phyloP scores from a whole-genome alignment of 2,113 vertebrate species.

The Chroicocephalus ridibundus region DNA sequence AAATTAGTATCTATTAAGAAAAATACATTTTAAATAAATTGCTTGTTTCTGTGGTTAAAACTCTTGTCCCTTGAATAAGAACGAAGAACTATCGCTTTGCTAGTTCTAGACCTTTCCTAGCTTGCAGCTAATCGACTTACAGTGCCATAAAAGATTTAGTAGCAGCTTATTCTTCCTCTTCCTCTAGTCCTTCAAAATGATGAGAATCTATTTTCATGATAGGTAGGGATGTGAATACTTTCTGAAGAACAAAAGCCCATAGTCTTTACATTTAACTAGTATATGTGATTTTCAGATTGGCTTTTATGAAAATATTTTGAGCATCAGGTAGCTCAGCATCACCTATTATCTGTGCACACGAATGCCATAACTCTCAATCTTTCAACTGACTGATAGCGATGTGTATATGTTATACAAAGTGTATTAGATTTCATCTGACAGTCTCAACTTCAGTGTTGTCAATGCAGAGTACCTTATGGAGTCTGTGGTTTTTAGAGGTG shows the following conservation, averaged over 20 bases:
- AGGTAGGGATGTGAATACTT: neutral
- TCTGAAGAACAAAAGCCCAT: neutral
- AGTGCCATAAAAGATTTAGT: slow-evolving; percentile 45
- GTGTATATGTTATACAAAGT: neutral
- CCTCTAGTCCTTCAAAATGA: slow-evolving; percentile 39
- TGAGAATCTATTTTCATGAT: slow-evolving; percentile 15
- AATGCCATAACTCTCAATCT: neutral
- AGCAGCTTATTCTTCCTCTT: slow-evolving; percentile 53
- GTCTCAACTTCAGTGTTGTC: neutral
- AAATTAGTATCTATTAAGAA: slow-evolving; percentile 1
- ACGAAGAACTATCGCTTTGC: neutral
- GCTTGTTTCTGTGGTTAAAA: neutral
- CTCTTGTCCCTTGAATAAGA: neutral
- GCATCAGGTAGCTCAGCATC: neutral
- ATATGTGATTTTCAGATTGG: slow-evolving; percentile 4
- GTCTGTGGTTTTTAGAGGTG: neutral
- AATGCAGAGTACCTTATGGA: rapidly evolving
- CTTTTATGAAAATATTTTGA: slow-evolving; percentile 46
- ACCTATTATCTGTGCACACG: neutral
- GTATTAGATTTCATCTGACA: neutral
- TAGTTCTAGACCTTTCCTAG: neutral
- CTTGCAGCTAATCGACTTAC: slow-evolving; percentile 52
- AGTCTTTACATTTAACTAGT: slow-evolving; percentile 29
- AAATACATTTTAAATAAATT: slow-evolving; percentile 25
- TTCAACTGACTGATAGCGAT: neutral